Percentiles rank a stretch among this genome's conserved stretches.
These are phyloP conservation scores for Geophilus truncorum DNA, from an alignment of 2,888 invertebrate genomes.

Conservation along the genomic window DNA sequence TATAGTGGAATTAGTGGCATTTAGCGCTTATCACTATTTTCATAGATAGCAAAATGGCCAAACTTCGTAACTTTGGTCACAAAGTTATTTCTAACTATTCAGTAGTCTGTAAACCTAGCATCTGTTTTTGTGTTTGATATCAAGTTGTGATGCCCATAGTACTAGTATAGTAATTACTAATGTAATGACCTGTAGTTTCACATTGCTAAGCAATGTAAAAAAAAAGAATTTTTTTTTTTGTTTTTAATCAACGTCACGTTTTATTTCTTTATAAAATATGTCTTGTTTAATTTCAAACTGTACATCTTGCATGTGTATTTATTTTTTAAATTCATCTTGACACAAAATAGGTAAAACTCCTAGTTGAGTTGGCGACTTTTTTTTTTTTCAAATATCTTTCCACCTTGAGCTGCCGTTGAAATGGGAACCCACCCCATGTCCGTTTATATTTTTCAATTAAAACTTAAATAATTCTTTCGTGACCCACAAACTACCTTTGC, in stretches of 20 bases:
- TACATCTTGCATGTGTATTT: conserved; percentile 21
- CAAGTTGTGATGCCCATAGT: too few species aligned
- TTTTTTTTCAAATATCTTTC: not conserved
- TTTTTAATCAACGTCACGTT: not conserved
- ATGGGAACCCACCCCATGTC: not conserved
- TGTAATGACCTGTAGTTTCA: too few species aligned
- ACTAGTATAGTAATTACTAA: too few species aligned
- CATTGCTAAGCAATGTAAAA: too few species aligned
- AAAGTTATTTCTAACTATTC: too few species aligned
- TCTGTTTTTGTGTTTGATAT: too few species aligned
- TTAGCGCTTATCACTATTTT: too few species aligned
- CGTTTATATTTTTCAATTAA: not conserved
- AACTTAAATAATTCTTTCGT: not conserved
- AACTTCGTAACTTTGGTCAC: too few species aligned
- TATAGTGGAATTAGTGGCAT: too few species aligned
- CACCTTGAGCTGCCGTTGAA: conserved; percentile 5
- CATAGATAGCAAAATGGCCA: too few species aligned
- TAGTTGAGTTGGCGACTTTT: too few species aligned
- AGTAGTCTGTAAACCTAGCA: too few species aligned
- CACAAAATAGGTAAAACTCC: not conserved
- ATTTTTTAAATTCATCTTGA: not conserved
- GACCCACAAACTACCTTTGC: not conserved
- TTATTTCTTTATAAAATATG: conserved; percentile 18
- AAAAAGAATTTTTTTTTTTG: not conserved
- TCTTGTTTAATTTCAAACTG: conserved; percentile 23